A percentile compares a stretch with the other conserved stretches of the same genome.
These are phyloP conservation scores for Dasypolia templi DNA, from an alignment of 2,888 invertebrate genomes.

Conservation along the genomic window DNA sequence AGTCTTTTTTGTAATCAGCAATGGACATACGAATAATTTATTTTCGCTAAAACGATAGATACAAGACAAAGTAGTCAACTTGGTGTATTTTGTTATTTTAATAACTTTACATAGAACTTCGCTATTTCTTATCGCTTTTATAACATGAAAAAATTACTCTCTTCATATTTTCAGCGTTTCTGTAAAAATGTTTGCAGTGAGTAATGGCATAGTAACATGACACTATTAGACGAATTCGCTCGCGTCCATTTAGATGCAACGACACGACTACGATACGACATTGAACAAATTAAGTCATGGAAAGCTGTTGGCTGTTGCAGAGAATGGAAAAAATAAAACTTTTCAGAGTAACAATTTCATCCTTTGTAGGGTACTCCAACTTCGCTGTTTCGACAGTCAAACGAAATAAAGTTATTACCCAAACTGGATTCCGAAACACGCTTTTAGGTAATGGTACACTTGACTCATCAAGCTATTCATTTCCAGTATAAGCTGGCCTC, in stretches of 20 bases:
- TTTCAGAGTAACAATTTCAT: too few species aligned
- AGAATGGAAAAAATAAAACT: not conserved
- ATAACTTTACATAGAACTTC: slow-evolving; percentile 49
- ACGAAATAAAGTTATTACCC: not conserved
- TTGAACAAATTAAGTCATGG: not conserved
- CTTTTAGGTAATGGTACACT: not conserved
- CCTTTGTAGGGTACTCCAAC: not conserved
- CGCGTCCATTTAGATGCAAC: slow-evolving; percentile 62
- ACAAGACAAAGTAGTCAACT: not conserved
- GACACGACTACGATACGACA: slow-evolving; percentile 64
- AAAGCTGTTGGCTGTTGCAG: not conserved
- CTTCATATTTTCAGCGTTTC: slow-evolving; percentile 71
- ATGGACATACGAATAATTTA: not conserved
- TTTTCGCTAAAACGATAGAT: not conserved
- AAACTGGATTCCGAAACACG: slow-evolving; percentile 5
- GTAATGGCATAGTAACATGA: slow-evolving; percentile 82
- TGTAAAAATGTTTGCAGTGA: slow-evolving; percentile 81
- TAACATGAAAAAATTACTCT: slow-evolving; percentile 72
- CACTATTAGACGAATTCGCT: slow-evolving; percentile 78
- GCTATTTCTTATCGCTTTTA: slow-evolving; percentile 56
- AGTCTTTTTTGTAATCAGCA: not conserved
- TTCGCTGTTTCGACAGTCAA: not conserved
- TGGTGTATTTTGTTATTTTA: slow-evolving; percentile 38
- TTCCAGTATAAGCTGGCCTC: too few species aligned
- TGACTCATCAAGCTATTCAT: too few species aligned